A percentile compares a stretch with the other conserved stretches of the same genome.
phyloP scores from a whole-genome alignment of 2,888 invertebrate species.

The Arctia plantaginis region DNA sequence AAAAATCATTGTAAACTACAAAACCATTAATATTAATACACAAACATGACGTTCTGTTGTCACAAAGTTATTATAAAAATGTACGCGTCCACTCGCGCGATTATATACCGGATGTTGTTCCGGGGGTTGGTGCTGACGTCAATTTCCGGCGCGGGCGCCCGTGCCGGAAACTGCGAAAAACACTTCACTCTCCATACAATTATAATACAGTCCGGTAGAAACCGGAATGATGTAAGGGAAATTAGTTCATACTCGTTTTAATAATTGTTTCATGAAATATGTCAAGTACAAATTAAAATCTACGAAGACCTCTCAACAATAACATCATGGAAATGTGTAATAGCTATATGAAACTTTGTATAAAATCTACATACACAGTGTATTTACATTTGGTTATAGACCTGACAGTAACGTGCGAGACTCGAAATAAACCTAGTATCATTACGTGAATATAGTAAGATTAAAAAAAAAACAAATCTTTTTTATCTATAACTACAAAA shows the following conservation, averaged over 20 bases:
- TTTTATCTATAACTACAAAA: too few species aligned
- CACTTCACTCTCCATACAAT: constrained; percentile 57
- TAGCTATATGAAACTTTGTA: too few species aligned
- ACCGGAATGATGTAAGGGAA: constrained; percentile 45
- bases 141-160: constrained; percentile 67
- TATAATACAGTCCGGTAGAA: constrained; percentile 51
- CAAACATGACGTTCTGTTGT: constrained; percentile 27
- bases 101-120: constrained; percentile 73
- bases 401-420: too few species aligned
- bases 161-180: constrained; percentile 68
- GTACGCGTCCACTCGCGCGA: constrained; percentile 67
- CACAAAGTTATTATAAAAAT: constrained; percentile 61
- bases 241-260: constrained; percentile 37
- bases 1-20: constrained; percentile 2
- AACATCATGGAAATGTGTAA: not conserved
- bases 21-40: constrained; percentile 21
- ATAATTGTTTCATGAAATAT: constrained; percentile 19
- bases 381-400: too few species aligned
- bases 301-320: not conserved
- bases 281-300: constrained; percentile 4
- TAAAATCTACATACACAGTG: too few species aligned
- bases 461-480: too few species aligned
- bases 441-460: too few species aligned
- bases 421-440: too few species aligned
- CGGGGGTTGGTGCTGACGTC: constrained; percentile 69